phyloP scores from a whole-genome alignment of 2,888 invertebrate genomes.

The Drosophila limbata region DNA sequence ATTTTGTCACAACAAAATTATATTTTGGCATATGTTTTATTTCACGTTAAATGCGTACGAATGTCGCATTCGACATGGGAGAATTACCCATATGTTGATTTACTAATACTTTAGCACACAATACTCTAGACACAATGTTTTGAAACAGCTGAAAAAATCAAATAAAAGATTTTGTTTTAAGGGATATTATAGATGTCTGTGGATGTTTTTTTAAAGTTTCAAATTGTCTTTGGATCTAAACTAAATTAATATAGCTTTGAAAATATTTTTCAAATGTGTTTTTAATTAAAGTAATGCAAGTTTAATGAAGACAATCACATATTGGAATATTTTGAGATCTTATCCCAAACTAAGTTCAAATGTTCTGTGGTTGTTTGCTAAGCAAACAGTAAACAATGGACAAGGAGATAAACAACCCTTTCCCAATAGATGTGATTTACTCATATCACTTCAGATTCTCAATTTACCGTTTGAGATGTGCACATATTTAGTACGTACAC shows the following conservation, averaged over 20 bases:
- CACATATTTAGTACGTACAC: not conserved
- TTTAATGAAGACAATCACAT: not conserved
- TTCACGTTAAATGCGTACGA: too few relatives aligned
- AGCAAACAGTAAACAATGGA: conserved; percentile 24
- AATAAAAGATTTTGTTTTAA: too few relatives aligned
- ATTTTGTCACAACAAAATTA: too few relatives aligned
- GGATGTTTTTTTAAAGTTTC: not conserved
- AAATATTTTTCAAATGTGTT: not conserved
- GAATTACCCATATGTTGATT: too few relatives aligned
- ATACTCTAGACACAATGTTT: too few relatives aligned
- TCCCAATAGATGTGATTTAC: conserved; percentile 26
- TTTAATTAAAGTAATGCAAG: not conserved
- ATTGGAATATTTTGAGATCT: not conserved
- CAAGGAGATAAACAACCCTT: conserved; percentile 50
- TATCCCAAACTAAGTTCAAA: not conserved
- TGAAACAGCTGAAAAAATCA: too few relatives aligned
- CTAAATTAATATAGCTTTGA: not conserved
- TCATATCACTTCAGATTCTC: not conserved
- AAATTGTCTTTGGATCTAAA: not conserved
- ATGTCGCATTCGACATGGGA: too few relatives aligned
- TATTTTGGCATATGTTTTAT: too few relatives aligned
- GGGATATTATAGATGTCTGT: too few relatives aligned
- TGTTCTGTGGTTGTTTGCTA: conserved; percentile 14
- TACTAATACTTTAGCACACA: too few relatives aligned
- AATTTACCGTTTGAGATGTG: conserved; percentile 2